Percentiles rank a stretch among this genome's conserved stretches.
Conservation (phyloP, 2,888 invertebrate species). For the Gnatocerus cornutus region DNA sequence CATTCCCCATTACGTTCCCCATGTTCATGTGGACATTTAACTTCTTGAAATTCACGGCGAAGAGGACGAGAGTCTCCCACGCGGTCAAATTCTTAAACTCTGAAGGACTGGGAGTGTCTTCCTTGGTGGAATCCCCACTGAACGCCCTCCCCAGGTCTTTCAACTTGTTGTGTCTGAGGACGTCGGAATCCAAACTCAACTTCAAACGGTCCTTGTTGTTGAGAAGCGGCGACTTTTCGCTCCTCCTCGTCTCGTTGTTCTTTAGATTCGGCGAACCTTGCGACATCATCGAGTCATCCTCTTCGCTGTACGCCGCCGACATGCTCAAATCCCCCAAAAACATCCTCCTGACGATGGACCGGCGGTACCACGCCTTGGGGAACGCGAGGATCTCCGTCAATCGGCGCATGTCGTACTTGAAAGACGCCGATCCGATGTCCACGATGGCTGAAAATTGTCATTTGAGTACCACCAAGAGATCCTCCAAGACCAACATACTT, state of each 20-base stretch:
- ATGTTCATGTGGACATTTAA: conserved; percentile 99
- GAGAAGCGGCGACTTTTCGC: conserved; percentile 66
- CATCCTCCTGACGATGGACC: conserved; percentile 92
- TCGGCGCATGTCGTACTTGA: conserved; percentile 99
- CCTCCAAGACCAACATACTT: conserved; percentile 74
- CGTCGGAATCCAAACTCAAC: conserved; percentile 73
- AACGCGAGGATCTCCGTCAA: conserved; percentile 97
- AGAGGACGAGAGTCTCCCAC: conserved; percentile 97
- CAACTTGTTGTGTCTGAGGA: conserved; percentile 71
- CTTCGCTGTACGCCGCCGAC: conserved; percentile 65
- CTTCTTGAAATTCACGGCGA: conserved; percentile 96
- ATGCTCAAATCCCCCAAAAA: conserved; percentile 94
- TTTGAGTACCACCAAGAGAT: too few relatives aligned
- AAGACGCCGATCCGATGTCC: conserved; percentile 96
- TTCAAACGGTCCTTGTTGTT: conserved; percentile 74
- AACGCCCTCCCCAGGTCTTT: conserved; percentile 75
- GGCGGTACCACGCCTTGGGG: conserved; percentile 98
- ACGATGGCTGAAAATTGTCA: conserved; percentile 86
- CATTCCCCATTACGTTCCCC: conserved; percentile 99
- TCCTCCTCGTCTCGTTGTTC: conserved; percentile 56
- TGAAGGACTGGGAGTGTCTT: conserved; percentile 74
- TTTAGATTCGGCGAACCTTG: conserved; percentile 57
- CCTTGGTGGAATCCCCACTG: conserved; percentile 65
- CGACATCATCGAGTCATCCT: conserved; percentile 58
- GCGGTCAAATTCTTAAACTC: conserved; percentile 81